phyloP scores from a whole-genome alignment of 23 tunicate species.

The Trididemnum clinides region DNA sequence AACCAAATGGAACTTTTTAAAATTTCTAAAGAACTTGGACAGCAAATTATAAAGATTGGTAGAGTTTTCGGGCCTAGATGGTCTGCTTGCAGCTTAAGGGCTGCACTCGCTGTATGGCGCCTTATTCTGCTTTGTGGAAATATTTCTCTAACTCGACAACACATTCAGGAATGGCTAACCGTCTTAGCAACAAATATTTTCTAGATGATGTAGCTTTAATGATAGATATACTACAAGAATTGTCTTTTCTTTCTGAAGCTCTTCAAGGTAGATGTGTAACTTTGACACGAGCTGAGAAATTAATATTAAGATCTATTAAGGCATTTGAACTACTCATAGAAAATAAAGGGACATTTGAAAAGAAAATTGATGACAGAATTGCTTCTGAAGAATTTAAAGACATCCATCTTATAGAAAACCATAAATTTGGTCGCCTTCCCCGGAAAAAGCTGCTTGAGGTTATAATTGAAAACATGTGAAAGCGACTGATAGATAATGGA shows the following conservation, averaged over 20 bases:
- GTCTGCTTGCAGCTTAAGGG: constrained; percentile 44
- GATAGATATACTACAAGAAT: constrained; percentile 56
- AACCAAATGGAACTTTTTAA: constrained; percentile 47
- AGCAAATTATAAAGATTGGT: constrained; percentile 44
- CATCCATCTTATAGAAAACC: too few species aligned
- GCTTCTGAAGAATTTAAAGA: too few species aligned
- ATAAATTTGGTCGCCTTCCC: too few species aligned
- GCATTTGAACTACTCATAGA: too few species aligned
- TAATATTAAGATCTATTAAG: too few species aligned
- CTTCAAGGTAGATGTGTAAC: constrained; percentile 52
- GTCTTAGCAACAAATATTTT: constrained; percentile 47
- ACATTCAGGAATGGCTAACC: constrained; percentile 48
- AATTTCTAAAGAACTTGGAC: constrained; percentile 52
- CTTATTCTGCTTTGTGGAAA: constrained; percentile 49
- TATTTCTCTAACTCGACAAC: constrained; percentile 33
- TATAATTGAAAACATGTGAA: too few species aligned
- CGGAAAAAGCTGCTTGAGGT: too few species aligned
- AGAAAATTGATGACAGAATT: too few species aligned
- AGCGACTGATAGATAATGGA: too few species aligned
- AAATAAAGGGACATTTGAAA: too few species aligned
- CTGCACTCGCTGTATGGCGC: constrained; percentile 55
- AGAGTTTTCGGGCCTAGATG: constrained; percentile 53
- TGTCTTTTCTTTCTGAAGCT: constrained; percentile 48
- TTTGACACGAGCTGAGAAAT: too few species aligned
- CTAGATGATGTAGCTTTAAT: constrained; percentile 48